Conservation (phyloP, 2,888 invertebrate species). For the Disparrhopalites patrizii region DNA sequence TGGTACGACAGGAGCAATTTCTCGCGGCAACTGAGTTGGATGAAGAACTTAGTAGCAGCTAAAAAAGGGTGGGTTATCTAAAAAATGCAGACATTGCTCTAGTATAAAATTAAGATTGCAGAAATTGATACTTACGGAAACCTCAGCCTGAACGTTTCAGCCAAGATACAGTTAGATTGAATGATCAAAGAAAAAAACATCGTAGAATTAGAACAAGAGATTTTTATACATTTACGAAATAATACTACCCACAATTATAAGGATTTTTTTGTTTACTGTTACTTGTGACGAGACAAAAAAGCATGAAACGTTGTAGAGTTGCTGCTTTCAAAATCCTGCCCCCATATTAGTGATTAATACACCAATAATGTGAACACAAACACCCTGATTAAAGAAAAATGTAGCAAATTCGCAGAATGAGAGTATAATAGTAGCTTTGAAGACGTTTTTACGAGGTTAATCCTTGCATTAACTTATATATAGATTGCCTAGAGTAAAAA, state of each 20-base stretch:
- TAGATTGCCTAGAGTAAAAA: no score
- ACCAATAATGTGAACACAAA: no score
- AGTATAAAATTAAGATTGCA: slow-evolving; percentile 22
- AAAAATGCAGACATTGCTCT: neutral
- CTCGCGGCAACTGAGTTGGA: neutral
- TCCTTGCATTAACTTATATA: no score
- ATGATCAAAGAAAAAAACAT: slow-evolving; percentile 16
- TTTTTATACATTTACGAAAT: neutral
- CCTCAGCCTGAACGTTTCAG: slow-evolving; percentile 47
- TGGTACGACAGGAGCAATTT: slow-evolving; percentile 1
- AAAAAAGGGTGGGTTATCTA: neutral
- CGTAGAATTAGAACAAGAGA: slow-evolving; percentile 8
- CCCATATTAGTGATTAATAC: no score
- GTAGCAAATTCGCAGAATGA: no score
- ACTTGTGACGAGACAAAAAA: no score
- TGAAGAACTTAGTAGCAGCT: neutral
- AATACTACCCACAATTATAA: neutral
- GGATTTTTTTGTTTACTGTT: no score
- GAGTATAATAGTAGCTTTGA: no score
- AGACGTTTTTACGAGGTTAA: no score
- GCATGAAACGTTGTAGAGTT: no score
- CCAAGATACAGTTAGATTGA: slow-evolving; percentile 18
- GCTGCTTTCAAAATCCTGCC: no score
- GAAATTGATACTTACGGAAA: slow-evolving; percentile 46
- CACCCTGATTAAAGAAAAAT: no score